Evolutionary conservation across 1,140 invertebrate genomes (phyloP).

Genomic region (Drosophila nannoptera): DNA sequence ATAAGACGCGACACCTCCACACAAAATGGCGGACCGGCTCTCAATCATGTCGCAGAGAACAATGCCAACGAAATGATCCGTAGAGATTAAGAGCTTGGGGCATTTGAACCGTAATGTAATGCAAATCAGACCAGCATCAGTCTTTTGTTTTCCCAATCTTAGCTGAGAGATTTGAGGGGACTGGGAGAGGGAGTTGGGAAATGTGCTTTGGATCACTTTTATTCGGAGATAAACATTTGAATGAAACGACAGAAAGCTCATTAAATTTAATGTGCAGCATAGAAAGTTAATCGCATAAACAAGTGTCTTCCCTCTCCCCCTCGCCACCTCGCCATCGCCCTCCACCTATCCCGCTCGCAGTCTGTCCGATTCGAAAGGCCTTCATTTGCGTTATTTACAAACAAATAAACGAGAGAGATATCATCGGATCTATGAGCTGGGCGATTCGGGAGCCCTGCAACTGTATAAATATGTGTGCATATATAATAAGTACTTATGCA

Average conservation of each 20-base stretch:
- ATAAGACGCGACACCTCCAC: neutral
- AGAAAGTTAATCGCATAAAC: slow-evolving; percentile 55
- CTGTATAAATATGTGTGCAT: slow-evolving; percentile 26
- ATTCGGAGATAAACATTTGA: slow-evolving; percentile 53
- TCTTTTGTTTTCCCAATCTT: slow-evolving; percentile 4
- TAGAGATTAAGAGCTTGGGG: too few relatives aligned
- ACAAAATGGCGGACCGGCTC: neutral
- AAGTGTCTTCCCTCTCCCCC: neutral
- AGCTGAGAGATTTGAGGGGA: slow-evolving; percentile 5
- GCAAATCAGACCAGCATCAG: too few relatives aligned
- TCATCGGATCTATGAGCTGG: slow-evolving; percentile 19
- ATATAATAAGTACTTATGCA: slow-evolving; percentile 30
- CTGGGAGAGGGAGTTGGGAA: slow-evolving; percentile 1
- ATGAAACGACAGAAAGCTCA: slow-evolving; percentile 66
- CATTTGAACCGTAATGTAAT: neutral
- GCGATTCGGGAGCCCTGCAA: neutral
- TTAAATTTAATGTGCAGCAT: slow-evolving; percentile 58
- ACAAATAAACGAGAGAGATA: slow-evolving; percentile 43
- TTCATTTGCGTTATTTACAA: slow-evolving; percentile 66
- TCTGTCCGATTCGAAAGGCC: slow-evolving; percentile 32
- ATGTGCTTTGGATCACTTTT: slow-evolving; percentile 46
- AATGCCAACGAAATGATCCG: too few relatives aligned
- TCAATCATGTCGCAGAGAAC: too few relatives aligned
- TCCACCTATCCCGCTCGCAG: neutral
- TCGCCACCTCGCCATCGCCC: neutral